phyloP scores from a whole-genome alignment of 2,797 vertebrate species.

The Cynopterus sphinx region DNA sequence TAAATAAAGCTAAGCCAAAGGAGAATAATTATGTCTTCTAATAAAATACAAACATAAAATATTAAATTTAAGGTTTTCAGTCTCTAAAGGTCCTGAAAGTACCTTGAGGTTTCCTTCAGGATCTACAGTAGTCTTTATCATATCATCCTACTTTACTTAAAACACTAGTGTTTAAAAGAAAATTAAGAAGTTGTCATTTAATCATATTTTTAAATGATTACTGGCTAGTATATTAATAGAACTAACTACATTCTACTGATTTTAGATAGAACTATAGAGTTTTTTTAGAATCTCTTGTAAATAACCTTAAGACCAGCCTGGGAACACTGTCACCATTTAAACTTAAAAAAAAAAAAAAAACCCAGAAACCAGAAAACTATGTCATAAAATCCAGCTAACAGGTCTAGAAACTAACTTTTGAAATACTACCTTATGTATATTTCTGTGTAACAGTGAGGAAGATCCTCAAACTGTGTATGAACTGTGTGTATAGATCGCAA shows the following conservation, averaged over 20 bases:
- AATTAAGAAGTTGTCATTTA: not conserved
- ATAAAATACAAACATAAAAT: not conserved
- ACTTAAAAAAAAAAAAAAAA: not conserved
- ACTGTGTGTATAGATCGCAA: not conserved
- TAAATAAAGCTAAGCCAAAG: not conserved
- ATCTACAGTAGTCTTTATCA: not conserved
- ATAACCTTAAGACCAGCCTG: not conserved
- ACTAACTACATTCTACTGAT: not conserved
- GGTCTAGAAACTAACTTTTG: not conserved
- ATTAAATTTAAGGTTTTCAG: not conserved
- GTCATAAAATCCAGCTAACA: not conserved
- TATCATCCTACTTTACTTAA: not conserved
- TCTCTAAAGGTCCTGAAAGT: not conserved
- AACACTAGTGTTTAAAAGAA: not conserved
- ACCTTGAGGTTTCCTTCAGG: not conserved
- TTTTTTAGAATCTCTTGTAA: slow-evolving; percentile 22
- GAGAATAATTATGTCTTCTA: not conserved
- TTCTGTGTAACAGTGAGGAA: not conserved
- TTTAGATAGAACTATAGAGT: not conserved
- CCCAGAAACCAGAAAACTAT: not conserved
- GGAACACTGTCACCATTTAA: not conserved
- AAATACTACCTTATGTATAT: not conserved
- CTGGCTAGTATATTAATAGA: not conserved
- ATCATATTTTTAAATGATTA: not conserved
- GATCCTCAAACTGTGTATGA: not conserved